Percentiles rank a stretch among this genome's conserved stretches.
phyloP scores from a whole-genome alignment of 1,140 invertebrate genomes.

The Liolophura sinensis region DNA sequence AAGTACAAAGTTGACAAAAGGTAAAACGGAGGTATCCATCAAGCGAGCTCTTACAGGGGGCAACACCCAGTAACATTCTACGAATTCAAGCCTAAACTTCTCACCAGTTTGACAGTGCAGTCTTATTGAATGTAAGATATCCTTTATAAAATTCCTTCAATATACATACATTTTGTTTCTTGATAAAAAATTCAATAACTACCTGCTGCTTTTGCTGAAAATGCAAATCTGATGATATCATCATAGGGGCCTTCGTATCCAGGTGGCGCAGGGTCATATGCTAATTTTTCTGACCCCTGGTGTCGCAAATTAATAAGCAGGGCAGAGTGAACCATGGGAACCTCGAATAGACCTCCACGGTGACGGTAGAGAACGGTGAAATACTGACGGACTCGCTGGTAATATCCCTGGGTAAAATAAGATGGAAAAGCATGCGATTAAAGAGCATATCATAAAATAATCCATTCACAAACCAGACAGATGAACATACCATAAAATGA shows the following conservation, averaged over 20 bases:
- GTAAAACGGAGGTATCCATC: no score
- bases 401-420: conserved; percentile 73
- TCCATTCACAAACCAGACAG: no score
- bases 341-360: conserved; percentile 75
- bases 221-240: conserved; percentile 93
- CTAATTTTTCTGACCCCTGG: conserved; percentile 66
- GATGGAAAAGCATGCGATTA: neutral
- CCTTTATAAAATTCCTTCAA: no score
- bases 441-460: no score
- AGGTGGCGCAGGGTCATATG: conserved; percentile 73
- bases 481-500: neutral
- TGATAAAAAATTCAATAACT: conserved; percentile 15
- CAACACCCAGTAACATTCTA: no score
- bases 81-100: no score
- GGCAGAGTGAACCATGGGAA: conserved; percentile 92
- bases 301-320: conserved; percentile 79
- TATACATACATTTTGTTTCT: no score
- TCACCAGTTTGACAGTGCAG: no score
- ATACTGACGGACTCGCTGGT: conserved; percentile 84
- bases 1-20: no score
- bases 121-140: no score
- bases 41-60: no score
- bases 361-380: conserved; percentile 76
- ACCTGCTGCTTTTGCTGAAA: conserved; percentile 71
- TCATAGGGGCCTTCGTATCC: conserved; percentile 75